These are phyloP conservation scores for Hylyphantes graminicola DNA, from an alignment of 1,140 invertebrate species.

Conservation along the genomic window DNA sequence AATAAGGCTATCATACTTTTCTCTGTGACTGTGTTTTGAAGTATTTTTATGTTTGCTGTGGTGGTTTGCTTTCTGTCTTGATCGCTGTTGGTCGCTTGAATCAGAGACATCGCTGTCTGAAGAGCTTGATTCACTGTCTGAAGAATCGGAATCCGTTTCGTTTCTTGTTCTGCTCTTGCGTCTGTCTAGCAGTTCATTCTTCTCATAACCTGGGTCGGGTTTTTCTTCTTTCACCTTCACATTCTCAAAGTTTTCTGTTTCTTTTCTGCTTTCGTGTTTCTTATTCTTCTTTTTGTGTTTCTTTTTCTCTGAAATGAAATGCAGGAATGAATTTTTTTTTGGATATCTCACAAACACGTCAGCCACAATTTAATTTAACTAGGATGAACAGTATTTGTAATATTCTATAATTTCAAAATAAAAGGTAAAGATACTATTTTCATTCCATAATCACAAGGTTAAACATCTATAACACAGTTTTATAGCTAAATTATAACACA, in stretches of 20 bases:
- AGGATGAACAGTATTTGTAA: too few relatives aligned
- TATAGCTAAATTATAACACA: too few relatives aligned
- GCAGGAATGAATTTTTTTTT: neutral
- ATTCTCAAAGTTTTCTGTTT: neutral
- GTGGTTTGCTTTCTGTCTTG: neutral
- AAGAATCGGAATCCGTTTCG: neutral
- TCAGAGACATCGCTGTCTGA: conserved; percentile 10
- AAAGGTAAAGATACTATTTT: too few relatives aligned
- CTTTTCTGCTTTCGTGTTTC: conserved; percentile 5
- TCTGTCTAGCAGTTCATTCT: conserved; percentile 16
- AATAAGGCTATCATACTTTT: neutral
- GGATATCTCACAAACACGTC: too few relatives aligned
- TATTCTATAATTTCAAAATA: too few relatives aligned
- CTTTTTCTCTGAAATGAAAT: conserved; percentile 29
- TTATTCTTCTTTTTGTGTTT: conserved; percentile 39
- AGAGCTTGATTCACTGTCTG: neutral
- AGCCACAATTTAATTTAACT: too few relatives aligned
- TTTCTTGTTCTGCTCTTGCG: neutral
- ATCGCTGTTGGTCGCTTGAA: neutral
- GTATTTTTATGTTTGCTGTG: neutral
- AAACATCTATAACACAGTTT: too few relatives aligned
- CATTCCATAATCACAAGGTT: too few relatives aligned
- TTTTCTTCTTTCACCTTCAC: conserved; percentile 44
- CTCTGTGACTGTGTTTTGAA: neutral
- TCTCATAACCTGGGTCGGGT: conserved; percentile 31